Evolutionary conservation across 1,140 invertebrate species (phyloP), one percentile per base, ranked within the genome.

Genomic region (Drosophila truncata): DNA sequence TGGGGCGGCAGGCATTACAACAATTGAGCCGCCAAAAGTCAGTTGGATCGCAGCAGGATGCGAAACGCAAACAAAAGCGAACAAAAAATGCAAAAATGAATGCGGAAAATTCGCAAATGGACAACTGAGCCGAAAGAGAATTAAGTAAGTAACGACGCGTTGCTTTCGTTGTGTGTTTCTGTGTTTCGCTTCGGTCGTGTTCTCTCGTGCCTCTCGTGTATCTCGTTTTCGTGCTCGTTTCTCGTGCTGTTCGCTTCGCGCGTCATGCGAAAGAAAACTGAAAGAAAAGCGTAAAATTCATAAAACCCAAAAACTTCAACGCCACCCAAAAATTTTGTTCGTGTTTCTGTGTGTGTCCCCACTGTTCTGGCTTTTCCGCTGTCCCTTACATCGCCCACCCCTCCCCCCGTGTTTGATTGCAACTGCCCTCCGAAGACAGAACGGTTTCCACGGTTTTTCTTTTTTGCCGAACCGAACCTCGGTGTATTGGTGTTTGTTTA

Each of bases 91-190:
- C 42, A 63, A 63, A 74, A 85, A 85, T 85, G 71, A 84, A 81
- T 85, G 82, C 78, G 82, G 82, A 85, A 85, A 85, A 85, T 85
- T 85, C 82, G 82, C 82, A 85, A 85, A 85, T 85, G 82, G 66
- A 73, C 37, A 81, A 81, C 74, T 84, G 67, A 84, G 77, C 54
- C 69, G 73, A 80, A 83, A 83, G 81, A 85, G 82, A 84, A 84
- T 84, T 85, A 84, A 84, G 82, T 84, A 84, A 85, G 82, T 84
- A 84, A 71, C 70, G 81, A 71, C 70, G 81, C 80, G 80, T 81
- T 81, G 78, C 74, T 54, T 80, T 72, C 62, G 64, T 41, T 57
- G 64, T 78, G 75, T 62, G 75, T 70, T 57, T 33, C 44, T 42
- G 50, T 44, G n/a, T n/a, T n/a, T 46, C 57, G 39, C 58, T 67